Evolutionary conservation across 2,888 invertebrate species (phyloP), one percentile per base, ranked within the genome.

Genomic region (Maniola hyperantus): DNA sequence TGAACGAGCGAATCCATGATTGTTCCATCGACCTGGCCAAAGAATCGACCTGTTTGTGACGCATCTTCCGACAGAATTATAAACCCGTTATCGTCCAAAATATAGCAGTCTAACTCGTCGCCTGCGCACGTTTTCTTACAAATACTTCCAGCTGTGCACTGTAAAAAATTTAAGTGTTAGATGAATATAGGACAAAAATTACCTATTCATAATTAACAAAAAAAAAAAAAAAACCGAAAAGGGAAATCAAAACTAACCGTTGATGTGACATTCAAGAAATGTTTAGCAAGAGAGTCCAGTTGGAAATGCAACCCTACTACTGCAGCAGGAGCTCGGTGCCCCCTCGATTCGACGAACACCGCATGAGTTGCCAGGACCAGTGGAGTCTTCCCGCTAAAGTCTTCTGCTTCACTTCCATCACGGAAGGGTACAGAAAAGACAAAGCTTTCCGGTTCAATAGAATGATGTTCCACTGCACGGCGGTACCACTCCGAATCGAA

Each of bases 61-160:
- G 94, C 93, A 73, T 96, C 96, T 85, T 98, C 97, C 0, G 98
- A 98, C 48, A 98, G 95, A 63, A 99, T 96, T 62, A 99, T 96
- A 84, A 98, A 99, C 13, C 98, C 99, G 83, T 97, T 98, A 87
- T 98, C 98, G 82, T 99, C 99, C 65, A 99, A 91, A 44, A 99
- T 96, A 82, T 98, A 99, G 84, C 99, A 99, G 82, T 98, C 97
- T 34, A 98, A 89, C 75, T 97, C 97, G 72, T 96, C 96, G 10
- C 97, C 97, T 15, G 96, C 97, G 79, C 97, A 97, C 0, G 96
- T 97, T 79, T 97, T 97, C 79, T 95, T 96, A 79, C 97, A 97
- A 18, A 89, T 91, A 58, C 93, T 94, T 2, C 94, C 93, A 65
- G 93, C 93, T 18, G 95, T 95, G 79, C 97, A 97, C 96, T 96